These are phyloP conservation scores for Pristis pectinata DNA, from an alignment of 2,797 vertebrate species.

Conservation along the genomic window DNA sequence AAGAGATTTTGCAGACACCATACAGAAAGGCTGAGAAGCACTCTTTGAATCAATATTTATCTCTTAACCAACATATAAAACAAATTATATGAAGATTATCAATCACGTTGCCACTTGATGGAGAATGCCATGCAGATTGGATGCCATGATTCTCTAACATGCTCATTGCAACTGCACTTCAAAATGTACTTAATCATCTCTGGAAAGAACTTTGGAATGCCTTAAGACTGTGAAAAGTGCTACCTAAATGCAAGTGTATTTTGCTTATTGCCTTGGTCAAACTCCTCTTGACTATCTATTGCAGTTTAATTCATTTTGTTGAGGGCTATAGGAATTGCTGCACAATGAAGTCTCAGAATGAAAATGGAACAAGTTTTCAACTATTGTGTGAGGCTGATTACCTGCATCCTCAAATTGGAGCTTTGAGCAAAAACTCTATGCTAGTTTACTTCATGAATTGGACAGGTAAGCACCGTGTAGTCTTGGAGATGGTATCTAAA, in stretches of 20 bases:
- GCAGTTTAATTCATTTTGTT: neutral
- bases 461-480: neutral
- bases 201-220: neutral
- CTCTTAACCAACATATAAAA: neutral
- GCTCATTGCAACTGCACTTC: neutral
- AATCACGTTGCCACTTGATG: neutral
- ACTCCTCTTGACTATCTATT: neutral
- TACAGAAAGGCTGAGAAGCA: neutral
- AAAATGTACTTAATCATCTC: neutral
- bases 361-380: neutral
- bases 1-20: neutral
- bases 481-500: neutral
- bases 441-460: neutral
- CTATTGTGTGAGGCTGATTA: neutral
- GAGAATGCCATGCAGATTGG: neutral
- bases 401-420: neutral
- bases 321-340: neutral
- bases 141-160: neutral
- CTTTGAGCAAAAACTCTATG: neutral
- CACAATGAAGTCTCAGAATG: neutral
- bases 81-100: neutral
- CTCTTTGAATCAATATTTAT: neutral
- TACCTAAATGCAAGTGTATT: neutral
- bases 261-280: neutral
- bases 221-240: too few species aligned